A percentile compares a stretch with the other conserved stretches of the same genome.
Conservation (phyloP, 2,113 vertebrate species). For the Cyanistes caeruleus region DNA sequence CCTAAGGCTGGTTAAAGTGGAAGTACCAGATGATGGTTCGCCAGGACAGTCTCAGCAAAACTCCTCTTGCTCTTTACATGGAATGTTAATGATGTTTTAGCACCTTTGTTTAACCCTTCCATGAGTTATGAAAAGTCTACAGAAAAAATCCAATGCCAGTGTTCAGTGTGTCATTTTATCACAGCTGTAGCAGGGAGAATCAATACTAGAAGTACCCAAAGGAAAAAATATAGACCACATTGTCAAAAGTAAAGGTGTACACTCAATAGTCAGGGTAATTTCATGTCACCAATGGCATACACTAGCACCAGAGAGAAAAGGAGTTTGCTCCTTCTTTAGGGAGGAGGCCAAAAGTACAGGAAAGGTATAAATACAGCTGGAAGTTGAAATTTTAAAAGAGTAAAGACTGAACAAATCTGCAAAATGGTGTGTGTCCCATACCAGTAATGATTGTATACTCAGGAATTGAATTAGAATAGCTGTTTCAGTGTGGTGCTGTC, state of each 20-base stretch:
- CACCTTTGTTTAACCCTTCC: background rate
- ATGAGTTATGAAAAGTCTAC: background rate
- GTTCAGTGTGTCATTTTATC: background rate
- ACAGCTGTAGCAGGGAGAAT: background rate
- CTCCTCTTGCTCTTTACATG: background rate
- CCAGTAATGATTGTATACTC: too few species aligned
- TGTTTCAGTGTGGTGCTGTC: background rate
- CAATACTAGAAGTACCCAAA: background rate
- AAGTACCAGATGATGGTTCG: background rate
- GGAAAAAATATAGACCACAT: background rate
- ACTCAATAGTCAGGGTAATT: background rate
- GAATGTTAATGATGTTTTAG: background rate
- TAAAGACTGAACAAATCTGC: background rate
- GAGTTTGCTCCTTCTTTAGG: fast-evolving
- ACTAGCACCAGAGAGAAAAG: background rate
- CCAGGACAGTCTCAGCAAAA: background rate
- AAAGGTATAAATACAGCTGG: background rate
- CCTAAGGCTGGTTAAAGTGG: background rate
- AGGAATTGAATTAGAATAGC: background rate
- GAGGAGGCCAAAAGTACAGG: background rate
- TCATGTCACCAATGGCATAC: background rate
- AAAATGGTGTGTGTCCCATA: background rate
- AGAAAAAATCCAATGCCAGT: background rate
- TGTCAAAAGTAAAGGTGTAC: background rate
- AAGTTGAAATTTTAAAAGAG: background rate